Evolutionary conservation across 2,888 invertebrate species (phyloP).

Genomic region (Orchesella flavescens): DNA sequence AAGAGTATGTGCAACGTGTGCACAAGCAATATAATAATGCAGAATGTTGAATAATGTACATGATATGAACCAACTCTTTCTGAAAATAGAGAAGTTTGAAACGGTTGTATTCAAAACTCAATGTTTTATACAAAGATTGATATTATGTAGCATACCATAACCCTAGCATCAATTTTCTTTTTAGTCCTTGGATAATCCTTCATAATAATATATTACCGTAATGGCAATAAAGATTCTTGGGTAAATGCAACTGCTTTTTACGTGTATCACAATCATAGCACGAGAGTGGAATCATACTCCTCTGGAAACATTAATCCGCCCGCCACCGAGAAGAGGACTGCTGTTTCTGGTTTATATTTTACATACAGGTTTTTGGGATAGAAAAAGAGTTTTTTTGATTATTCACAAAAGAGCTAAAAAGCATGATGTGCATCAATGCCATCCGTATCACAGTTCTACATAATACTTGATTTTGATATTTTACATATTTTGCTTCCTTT

Average conservation of each 20-base stretch:
- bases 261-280: constrained; percentile 33
- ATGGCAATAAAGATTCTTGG: constrained; percentile 44
- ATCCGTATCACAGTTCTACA: not conserved
- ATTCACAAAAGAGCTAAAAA: constrained; percentile 60
- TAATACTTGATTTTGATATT: not conserved
- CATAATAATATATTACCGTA: constrained; percentile 43
- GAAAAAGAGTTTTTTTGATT: constrained; percentile 59
- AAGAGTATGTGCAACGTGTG: not conserved
- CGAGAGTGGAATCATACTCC: not conserved
- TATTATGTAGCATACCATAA: constrained; percentile 22
- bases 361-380: constrained; percentile 56
- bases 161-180: constrained; percentile 47
- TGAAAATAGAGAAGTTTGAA: not conserved
- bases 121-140: not conserved
- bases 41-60: not conserved
- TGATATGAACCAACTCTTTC: not conserved
- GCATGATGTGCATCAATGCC: constrained; percentile 31
- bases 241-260: constrained; percentile 22
- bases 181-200: constrained; percentile 60
- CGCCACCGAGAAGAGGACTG: constrained; percentile 41
- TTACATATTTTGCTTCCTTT: not conserved
- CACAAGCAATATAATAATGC: not conserved
- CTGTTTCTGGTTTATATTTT: constrained; percentile 50
- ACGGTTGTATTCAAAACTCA: not conserved
- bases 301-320: constrained; percentile 56